These are phyloP conservation scores for Falco rusticolus DNA, from an alignment of 2,797 vertebrate genomes.

Conservation along the genomic window DNA sequence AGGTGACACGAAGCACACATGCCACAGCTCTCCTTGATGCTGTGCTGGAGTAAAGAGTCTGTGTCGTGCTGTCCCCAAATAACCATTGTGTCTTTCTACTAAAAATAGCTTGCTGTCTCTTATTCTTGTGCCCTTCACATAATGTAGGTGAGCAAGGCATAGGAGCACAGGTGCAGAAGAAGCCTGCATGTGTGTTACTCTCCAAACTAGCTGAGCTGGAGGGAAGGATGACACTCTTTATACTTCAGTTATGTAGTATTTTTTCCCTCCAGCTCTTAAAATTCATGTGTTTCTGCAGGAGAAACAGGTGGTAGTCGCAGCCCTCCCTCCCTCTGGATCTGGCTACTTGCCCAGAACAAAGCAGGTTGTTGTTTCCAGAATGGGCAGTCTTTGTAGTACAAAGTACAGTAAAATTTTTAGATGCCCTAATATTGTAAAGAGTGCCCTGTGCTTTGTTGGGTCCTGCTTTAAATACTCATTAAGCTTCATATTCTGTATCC, in stretches of 20 bases:
- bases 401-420: not conserved
- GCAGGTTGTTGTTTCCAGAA: conserved; percentile 50
- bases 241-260: not conserved
- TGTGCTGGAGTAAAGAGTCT: not conserved
- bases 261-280: conserved; percentile 29
- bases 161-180: conserved; percentile 10
- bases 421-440: not conserved
- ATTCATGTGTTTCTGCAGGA: conserved; percentile 13
- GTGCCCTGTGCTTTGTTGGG: not conserved
- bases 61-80: not conserved
- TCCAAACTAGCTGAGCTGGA: not conserved
- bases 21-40: not conserved
- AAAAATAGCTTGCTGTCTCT: not conserved
- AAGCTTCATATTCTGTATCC: not conserved
- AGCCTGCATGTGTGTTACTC: not conserved
- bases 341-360: conserved; percentile 31
- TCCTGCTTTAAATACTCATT: not conserved
- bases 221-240: not conserved
- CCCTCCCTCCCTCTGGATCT: conserved; percentile 30
- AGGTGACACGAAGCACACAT: not conserved
- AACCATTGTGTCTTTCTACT: not conserved
- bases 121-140: not conserved
- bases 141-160: not conserved
- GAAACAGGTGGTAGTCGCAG: conserved; percentile 38
- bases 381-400: not conserved